Percentiles rank a stretch among this genome's conserved stretches.
Conservation (phyloP, 2,797 vertebrate genomes). For the Cercopithecus petaurista region DNA sequence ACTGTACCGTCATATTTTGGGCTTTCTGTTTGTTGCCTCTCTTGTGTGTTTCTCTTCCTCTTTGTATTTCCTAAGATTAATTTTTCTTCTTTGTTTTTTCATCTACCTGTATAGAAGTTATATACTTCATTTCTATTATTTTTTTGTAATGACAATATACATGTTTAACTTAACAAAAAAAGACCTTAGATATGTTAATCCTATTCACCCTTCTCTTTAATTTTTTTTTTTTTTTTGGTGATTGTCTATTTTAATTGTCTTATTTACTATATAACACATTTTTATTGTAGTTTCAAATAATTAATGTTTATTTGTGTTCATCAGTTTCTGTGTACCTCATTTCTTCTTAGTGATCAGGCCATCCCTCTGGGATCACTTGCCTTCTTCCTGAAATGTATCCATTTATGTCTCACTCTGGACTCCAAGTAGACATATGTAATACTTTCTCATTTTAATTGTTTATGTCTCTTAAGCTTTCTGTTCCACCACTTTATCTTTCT, state of each 20-base stretch:
- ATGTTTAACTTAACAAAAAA: background rate
- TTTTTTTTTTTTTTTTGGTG: background rate
- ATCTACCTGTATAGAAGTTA: constrained; percentile 5
- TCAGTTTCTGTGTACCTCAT: background rate
- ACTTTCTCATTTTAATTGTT: background rate
- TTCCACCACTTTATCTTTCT: background rate
- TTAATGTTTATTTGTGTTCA: background rate
- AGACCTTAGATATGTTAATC: background rate
- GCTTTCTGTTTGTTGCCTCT: background rate
- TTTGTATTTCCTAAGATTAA: background rate
- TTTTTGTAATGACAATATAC: background rate
- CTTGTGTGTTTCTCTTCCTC: background rate
- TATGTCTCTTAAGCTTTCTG: background rate
- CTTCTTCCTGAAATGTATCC: constrained; percentile 12
- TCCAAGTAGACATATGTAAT: background rate
- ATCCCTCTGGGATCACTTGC: background rate
- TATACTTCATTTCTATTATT: background rate
- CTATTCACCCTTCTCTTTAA: background rate
- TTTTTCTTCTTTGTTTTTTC: background rate
- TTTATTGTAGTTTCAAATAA: background rate
- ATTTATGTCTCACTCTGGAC: background rate
- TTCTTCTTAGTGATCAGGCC: background rate
- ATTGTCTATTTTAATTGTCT: background rate
- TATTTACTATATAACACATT: background rate
- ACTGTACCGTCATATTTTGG: background rate